Conservation (phyloP, 2,113 vertebrate species). For the Cacatua alba region DNA sequence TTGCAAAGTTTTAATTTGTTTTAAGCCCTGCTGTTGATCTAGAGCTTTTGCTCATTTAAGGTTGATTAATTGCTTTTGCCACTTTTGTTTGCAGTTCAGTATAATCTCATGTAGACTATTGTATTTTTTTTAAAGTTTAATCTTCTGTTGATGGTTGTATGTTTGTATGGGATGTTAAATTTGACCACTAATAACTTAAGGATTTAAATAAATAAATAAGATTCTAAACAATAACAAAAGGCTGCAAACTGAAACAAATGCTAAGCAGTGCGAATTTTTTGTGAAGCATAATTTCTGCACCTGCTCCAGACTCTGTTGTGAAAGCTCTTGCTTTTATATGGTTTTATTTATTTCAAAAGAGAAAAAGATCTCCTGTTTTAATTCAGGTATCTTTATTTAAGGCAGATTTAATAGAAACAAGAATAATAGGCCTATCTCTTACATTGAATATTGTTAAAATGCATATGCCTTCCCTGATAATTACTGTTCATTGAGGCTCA, state of each 20-base stretch:
- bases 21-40: conserved; percentile 45
- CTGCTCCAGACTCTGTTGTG: background rate
- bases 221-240: conserved; percentile 28
- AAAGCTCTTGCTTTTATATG: background rate
- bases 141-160: conserved; percentile 14
- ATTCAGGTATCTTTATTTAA: background rate
- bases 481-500: conserved; percentile 11
- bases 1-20: conserved; percentile 27
- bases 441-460: background rate
- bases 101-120: conserved; percentile 25
- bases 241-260: background rate
- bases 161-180: conserved; percentile 22
- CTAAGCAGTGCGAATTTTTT: background rate
- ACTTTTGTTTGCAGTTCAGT: conserved; percentile 43
- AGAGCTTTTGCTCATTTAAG: conserved; percentile 14
- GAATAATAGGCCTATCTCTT: background rate
- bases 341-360: background rate
- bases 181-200: conserved; percentile 5
- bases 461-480: background rate
- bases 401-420: background rate
- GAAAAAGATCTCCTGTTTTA: background rate
- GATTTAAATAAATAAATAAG: conserved; percentile 50
- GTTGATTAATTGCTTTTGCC: conserved; percentile 56
- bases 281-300: background rate
- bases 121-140: background rate